Conservation (phyloP, 23 tunicate species). For the Oikopleura vanhoeffeni region DNA sequence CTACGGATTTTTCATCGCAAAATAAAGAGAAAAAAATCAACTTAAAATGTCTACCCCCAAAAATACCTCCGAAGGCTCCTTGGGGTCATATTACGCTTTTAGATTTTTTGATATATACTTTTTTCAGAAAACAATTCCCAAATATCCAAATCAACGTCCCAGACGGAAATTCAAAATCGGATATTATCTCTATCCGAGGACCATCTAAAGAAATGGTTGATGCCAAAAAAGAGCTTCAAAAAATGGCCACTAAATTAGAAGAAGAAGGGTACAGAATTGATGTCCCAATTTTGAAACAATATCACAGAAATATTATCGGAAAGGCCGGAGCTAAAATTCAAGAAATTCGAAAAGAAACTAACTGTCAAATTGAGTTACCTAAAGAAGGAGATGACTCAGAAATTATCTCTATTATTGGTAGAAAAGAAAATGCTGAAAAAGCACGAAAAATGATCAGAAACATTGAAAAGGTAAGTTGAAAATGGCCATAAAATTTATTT, state of each 20-base stretch:
- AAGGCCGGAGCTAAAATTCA: slow-evolving; percentile 80
- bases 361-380: slow-evolving; percentile 79
- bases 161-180: slow-evolving; percentile 51
- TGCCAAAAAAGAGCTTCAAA: slow-evolving; percentile 43
- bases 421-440: slow-evolving; percentile 65
- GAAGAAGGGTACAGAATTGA: slow-evolving; percentile 78
- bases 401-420: slow-evolving; percentile 67
- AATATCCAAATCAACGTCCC: slow-evolving; percentile 78
- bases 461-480: slow-evolving; percentile 31
- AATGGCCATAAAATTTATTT: no score
- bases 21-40: no score
- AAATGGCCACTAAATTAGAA: slow-evolving; percentile 65
- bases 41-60: no score
- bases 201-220: slow-evolving; percentile 70
- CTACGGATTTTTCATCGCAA: not conserved
- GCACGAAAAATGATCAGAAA: slow-evolving; percentile 63
- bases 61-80: not conserved
- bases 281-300: slow-evolving; percentile 92
- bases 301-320: slow-evolving; percentile 88
- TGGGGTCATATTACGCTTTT: not conserved
- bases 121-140: not conserved
- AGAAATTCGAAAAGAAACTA: slow-evolving; percentile 76
- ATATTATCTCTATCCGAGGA: slow-evolving; percentile 60
- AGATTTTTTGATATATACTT: not conserved
- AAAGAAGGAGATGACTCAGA: slow-evolving; percentile 79